These are phyloP conservation scores for Sitophilus oryzae DNA, from an alignment of 1,140 invertebrate genomes.

Conservation along the genomic window DNA sequence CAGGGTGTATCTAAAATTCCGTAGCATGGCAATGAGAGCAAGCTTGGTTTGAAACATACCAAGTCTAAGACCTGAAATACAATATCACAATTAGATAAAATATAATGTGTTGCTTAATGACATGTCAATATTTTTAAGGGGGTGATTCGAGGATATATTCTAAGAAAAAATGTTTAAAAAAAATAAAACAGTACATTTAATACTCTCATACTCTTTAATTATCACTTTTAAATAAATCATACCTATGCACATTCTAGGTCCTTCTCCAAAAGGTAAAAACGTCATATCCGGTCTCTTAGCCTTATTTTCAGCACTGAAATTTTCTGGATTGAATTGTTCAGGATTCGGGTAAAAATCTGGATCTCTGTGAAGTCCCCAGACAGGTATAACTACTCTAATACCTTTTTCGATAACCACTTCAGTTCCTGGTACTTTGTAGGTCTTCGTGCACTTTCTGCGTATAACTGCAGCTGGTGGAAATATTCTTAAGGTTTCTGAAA, in stretches of 20 bases:
- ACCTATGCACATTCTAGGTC: slow-evolving; percentile 54
- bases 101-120: not conserved
- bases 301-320: slow-evolving; percentile 48
- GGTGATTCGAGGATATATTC: not conserved
- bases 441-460: slow-evolving; percentile 41
- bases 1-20: not conserved
- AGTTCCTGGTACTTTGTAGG: slow-evolving; percentile 42
- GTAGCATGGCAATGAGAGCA: not conserved
- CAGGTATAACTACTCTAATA: slow-evolving; percentile 53
- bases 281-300: slow-evolving; percentile 36
- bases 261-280: slow-evolving; percentile 55
- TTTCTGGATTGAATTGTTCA: slow-evolving; percentile 56
- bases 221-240: not conserved
- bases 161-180: not conserved
- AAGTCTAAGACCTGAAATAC: not conserved
- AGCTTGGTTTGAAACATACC: not conserved
- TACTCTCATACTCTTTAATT: too few relatives aligned
- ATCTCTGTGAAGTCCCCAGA: slow-evolving; percentile 57
- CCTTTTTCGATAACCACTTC: slow-evolving; percentile 32
- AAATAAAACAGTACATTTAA: too few relatives aligned
- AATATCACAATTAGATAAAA: not conserved
- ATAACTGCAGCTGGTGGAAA: slow-evolving; percentile 22
- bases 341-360: slow-evolving; percentile 54
- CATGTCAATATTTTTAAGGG: not conserved
- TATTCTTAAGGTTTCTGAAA: slow-evolving; percentile 29